phyloP scores from a whole-genome alignment of 2,888 invertebrate species.

The Acanthacorydalis orientalis region DNA sequence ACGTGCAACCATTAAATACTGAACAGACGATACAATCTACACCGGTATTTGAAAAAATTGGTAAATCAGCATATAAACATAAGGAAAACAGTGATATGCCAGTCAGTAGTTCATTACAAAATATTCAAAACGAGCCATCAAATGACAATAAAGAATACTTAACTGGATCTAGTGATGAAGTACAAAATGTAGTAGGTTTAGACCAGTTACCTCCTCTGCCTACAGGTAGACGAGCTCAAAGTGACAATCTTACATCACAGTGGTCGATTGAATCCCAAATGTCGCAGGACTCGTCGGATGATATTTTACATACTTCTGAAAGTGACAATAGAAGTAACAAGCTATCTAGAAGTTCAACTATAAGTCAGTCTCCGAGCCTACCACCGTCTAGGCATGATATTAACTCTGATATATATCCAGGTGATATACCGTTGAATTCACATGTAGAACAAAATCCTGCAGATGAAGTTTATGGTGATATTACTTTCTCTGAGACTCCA shows the following conservation, averaged over 20 bases:
- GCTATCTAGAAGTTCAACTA: slow-evolving; percentile 31
- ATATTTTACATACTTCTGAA: slow-evolving; percentile 39
- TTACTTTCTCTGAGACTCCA: not conserved
- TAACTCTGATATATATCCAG: not conserved
- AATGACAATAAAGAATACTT: too few relatives aligned
- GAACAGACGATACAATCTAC: too few relatives aligned
- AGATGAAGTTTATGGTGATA: not conserved
- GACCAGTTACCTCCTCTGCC: slow-evolving; percentile 9
- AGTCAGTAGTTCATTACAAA: not conserved
- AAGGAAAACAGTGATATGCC: slow-evolving; percentile 18
- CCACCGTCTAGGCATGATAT: slow-evolving; percentile 7
- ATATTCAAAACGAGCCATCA: not conserved
- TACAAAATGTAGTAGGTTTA: slow-evolving; percentile 16
- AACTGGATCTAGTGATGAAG: slow-evolving; percentile 6
- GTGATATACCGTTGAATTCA: not conserved
- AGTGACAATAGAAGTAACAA: slow-evolving; percentile 41
- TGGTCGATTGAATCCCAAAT: slow-evolving; percentile 51
- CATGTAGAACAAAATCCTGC: not conserved
- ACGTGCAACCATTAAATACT: too few relatives aligned
- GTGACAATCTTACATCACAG: slow-evolving; percentile 31
- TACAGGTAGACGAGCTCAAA: slow-evolving; percentile 16
- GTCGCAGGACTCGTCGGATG: slow-evolving; percentile 47
- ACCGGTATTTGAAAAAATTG: not conserved
- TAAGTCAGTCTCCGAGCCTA: slow-evolving; percentile 21
- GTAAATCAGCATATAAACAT: slow-evolving; percentile 19